phyloP scores from a whole-genome alignment of 2,797 vertebrate species.

The Peromyscus attwateri region DNA sequence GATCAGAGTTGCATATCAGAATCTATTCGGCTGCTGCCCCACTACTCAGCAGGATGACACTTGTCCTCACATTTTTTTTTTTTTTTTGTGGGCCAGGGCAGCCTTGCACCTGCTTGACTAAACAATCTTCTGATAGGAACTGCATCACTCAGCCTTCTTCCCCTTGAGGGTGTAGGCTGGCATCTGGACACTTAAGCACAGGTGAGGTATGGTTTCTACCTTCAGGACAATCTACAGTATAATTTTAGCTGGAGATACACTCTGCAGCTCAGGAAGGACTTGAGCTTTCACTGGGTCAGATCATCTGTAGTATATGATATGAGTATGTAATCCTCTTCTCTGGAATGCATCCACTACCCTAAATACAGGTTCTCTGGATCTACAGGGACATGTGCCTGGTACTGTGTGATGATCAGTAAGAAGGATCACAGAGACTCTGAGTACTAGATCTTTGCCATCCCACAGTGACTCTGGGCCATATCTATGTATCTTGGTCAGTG shows the following conservation, averaged over 20 bases:
- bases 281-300: neutral
- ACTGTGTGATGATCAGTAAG: neutral
- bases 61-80: neutral
- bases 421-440: neutral
- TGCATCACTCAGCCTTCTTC: neutral
- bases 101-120: neutral
- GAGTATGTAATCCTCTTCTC: neutral
- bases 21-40: neutral
- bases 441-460: neutral
- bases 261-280: neutral
- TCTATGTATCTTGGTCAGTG: neutral
- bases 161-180: neutral
- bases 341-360: neutral
- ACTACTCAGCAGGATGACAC: neutral
- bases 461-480: neutral
- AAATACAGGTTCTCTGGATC: neutral
- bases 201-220: neutral
- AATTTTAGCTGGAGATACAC: neutral
- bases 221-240: neutral
- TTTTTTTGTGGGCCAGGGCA: neutral
- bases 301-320: too few species aligned
- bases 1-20: neutral
- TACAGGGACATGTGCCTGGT: accelerated
- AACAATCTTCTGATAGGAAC: neutral
- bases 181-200: neutral